Evolutionary conservation across 2,113 vertebrate species (phyloP).

Genomic region (Charina bottae): DNA sequence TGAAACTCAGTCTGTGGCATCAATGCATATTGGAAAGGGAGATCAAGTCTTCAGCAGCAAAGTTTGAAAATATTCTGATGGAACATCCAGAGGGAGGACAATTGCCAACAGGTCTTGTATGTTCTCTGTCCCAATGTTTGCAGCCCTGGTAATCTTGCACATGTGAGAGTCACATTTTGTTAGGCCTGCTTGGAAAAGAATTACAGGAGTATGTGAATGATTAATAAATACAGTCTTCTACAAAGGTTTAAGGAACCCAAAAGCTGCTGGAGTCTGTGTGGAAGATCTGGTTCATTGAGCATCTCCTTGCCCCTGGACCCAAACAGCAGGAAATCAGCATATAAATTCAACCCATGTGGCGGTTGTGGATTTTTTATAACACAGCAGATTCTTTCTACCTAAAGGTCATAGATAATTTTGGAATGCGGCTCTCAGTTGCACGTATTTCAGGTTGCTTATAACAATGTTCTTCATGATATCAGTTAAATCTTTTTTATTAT

Average conservation of each 20-base stretch:
- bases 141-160: not conserved
- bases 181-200: not conserved
- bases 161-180: constrained; percentile 32
- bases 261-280: constrained; percentile 54
- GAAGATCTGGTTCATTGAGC: constrained; percentile 24
- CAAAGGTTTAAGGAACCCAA: constrained; percentile 37
- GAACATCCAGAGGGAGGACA: no score
- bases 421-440: not conserved
- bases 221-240: constrained; percentile 25
- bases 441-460: no score
- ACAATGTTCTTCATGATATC: not conserved
- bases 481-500: not conserved
- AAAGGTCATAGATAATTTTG: not conserved
- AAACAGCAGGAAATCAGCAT: constrained; percentile 55
- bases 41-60: no score
- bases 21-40: no score
- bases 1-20: no score
- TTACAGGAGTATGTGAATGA: not conserved
- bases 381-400: not conserved
- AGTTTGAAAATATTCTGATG: no score
- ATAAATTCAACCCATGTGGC: not conserved
- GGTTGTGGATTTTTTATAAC: not conserved
- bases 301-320: constrained; percentile 41
- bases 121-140: not conserved
- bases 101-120: no score